Conservation (phyloP, 2,797 vertebrate species). For the Acropternis orthonyx region DNA sequence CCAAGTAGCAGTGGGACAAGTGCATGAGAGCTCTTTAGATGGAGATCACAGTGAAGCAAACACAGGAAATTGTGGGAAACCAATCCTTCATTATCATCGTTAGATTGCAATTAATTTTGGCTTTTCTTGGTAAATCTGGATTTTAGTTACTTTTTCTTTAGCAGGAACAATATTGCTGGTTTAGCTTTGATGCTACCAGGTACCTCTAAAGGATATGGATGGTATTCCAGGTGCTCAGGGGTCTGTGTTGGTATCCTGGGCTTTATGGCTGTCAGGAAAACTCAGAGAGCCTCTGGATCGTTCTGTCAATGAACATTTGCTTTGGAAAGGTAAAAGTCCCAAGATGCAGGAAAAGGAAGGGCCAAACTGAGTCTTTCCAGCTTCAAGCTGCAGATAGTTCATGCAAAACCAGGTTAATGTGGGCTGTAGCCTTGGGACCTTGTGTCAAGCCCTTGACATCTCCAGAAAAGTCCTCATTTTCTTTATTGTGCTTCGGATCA, state of each 20-base stretch:
- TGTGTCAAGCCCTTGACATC: rapidly evolving
- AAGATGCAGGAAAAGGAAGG: not conserved
- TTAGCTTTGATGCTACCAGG: not conserved
- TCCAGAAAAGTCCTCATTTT: not conserved
- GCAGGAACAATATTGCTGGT: not conserved
- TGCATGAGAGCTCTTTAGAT: not conserved
- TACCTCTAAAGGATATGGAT: not conserved
- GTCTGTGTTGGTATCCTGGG: not conserved
- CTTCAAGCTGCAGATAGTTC: not conserved
- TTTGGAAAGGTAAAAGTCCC: not conserved
- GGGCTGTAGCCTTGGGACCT: not conserved
- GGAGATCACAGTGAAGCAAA: not conserved
- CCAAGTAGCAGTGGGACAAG: rapidly evolving
- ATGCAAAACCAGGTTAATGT: not conserved
- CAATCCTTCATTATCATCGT: not conserved
- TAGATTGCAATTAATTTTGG: not conserved
- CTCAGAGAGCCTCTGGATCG: rapidly evolving
- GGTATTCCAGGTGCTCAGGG: not conserved
- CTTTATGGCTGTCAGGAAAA: not conserved
- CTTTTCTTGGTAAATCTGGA: not conserved
- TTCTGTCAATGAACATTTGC: not conserved
- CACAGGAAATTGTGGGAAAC: not conserved
- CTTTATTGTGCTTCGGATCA: not conserved
- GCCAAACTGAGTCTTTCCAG: not conserved
- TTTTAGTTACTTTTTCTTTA: not conserved